phyloP scores from a whole-genome alignment of 2,888 invertebrate genomes.

The Macaria liturata region DNA sequence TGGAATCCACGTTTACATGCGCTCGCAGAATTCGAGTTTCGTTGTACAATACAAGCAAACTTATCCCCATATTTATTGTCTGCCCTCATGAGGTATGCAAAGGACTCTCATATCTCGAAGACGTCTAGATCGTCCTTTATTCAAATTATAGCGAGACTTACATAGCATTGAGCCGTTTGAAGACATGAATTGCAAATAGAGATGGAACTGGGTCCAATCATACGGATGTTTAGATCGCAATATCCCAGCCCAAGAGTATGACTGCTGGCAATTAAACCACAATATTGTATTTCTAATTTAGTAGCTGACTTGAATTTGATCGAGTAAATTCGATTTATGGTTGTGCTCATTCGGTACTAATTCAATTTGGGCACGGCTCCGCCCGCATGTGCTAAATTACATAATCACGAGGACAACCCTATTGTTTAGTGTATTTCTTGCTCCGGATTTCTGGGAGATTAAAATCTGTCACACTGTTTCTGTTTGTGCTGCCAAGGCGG shows the following conservation, averaged over 20 bases:
- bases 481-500: no score
- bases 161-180: conserved; percentile 39
- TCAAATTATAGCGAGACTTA: conserved; percentile 35
- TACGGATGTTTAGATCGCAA: conserved; percentile 61
- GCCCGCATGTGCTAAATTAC: conserved; percentile 5
- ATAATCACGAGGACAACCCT: neutral
- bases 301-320: conserved; percentile 40
- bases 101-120: conserved; percentile 32
- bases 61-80: conserved; percentile 20
- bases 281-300: conserved; percentile 53
- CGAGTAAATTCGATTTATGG: conserved; percentile 20
- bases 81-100: conserved; percentile 32
- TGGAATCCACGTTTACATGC: neutral
- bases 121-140: conserved; percentile 36
- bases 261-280: conserved; percentile 60
- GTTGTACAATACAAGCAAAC: conserved; percentile 18
- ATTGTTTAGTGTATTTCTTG: neutral
- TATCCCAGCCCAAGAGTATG: conserved; percentile 50
- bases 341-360: conserved; percentile 10
- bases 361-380: conserved; percentile 5
- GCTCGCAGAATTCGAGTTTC: conserved; percentile 1
- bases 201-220: conserved; percentile 58
- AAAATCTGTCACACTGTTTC: no score
- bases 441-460: neutral
- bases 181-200: conserved; percentile 65